Percentiles rank a stretch among this genome's conserved stretches.
Conservation (phyloP, 2,797 vertebrate genomes). For the Alca torda region DNA sequence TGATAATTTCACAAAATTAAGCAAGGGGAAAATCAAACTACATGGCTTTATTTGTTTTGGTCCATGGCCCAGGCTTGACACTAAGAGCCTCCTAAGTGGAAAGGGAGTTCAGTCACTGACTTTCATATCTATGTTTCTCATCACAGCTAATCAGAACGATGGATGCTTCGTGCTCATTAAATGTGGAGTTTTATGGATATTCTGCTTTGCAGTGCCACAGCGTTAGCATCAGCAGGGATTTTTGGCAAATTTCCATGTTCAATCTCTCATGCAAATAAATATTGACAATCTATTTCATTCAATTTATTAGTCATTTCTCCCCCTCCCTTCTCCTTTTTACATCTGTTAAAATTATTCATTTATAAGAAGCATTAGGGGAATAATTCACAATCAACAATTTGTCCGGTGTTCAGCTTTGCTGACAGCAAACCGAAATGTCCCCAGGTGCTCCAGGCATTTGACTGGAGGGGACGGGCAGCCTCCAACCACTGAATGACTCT, state of each 20-base stretch:
- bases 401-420: neutral
- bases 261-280: conserved; percentile 39
- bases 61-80: neutral
- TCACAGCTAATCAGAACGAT: neutral
- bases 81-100: neutral
- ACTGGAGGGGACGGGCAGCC: neutral
- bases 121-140: neutral
- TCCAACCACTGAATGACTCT: neutral
- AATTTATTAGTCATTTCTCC: neutral
- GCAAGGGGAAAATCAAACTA: neutral
- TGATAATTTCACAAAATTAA: neutral
- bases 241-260: neutral
- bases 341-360: neutral
- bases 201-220: neutral
- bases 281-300: neutral
- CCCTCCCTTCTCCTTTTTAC: neutral
- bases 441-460: neutral
- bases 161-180: neutral
- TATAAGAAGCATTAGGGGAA: neutral
- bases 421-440: neutral
- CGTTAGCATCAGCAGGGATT: neutral
- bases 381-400: neutral
- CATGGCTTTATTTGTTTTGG: neutral
- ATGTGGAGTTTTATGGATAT: neutral
- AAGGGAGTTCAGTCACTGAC: neutral